phyloP scores from a whole-genome alignment of 2,113 vertebrate species.

The Asarcornis scutulata region DNA sequence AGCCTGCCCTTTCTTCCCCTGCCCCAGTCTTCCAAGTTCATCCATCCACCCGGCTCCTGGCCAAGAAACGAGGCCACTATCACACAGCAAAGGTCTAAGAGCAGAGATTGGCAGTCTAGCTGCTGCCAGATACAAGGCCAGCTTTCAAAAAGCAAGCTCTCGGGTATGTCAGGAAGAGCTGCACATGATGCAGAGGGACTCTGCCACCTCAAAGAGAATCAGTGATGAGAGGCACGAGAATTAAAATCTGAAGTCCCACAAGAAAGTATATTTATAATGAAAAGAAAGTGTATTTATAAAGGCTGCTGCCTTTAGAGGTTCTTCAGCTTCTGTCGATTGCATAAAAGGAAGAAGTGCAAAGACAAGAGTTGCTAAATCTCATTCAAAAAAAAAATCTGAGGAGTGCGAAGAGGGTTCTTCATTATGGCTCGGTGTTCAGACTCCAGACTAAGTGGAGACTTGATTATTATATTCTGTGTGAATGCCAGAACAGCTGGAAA shows the following conservation, averaged over 20 bases:
- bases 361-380: background rate
- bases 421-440: conserved; percentile 30
- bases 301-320: background rate
- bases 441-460: conserved; percentile 9
- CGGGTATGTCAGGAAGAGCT: background rate
- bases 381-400: background rate
- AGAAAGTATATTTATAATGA: conserved; percentile 19
- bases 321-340: background rate
- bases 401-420: background rate
- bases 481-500: conserved; percentile 43
- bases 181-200: background rate
- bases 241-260: conserved; percentile 33
- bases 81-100: background rate
- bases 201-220: conserved; percentile 42
- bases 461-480: conserved; percentile 24
- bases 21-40: background rate
- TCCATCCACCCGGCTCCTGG: background rate
- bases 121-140: background rate
- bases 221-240: conserved; percentile 10
- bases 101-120: background rate
- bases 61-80: background rate
- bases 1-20: background rate
- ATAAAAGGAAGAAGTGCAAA: background rate
- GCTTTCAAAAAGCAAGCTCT: background rate
- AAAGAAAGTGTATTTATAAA: conserved; percentile 44